These are phyloP conservation scores for Dipodomys spectabilis DNA, from an alignment of 2,113 vertebrate species.

Conservation along the genomic window DNA sequence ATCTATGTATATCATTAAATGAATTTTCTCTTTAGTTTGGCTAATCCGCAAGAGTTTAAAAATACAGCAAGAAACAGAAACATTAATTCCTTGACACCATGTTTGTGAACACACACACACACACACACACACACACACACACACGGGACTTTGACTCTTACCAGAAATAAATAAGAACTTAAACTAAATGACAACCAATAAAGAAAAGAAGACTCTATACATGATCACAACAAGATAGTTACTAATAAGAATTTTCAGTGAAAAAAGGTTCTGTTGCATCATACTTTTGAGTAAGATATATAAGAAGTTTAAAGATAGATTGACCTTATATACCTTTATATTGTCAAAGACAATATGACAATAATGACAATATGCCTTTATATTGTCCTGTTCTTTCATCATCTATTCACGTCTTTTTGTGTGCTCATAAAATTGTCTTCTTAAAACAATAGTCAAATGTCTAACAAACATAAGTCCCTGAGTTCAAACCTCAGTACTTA, in stretches of 20 bases:
- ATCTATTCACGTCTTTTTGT: background rate
- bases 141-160: background rate
- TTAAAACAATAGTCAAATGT: background rate
- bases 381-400: background rate
- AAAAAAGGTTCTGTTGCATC: background rate
- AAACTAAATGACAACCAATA: background rate
- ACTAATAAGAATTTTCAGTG: background rate
- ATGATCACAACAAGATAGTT: background rate
- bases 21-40: constrained; percentile 31
- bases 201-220: background rate
- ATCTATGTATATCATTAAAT: background rate
- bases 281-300: background rate
- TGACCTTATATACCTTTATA: too few species aligned
- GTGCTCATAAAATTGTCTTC: background rate
- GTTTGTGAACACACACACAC: background rate
- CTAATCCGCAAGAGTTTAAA: constrained; percentile 28
- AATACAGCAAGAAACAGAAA: constrained; percentile 8
- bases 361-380: too few species aligned
- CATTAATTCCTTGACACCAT: background rate
- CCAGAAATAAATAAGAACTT: background rate
- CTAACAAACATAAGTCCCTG: background rate
- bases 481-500: background rate
- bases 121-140: too few species aligned
- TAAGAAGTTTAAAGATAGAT: background rate
- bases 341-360: too few species aligned